phyloP scores from a whole-genome alignment of 2,888 invertebrate genomes.

The Caenorhabditis becei region DNA sequence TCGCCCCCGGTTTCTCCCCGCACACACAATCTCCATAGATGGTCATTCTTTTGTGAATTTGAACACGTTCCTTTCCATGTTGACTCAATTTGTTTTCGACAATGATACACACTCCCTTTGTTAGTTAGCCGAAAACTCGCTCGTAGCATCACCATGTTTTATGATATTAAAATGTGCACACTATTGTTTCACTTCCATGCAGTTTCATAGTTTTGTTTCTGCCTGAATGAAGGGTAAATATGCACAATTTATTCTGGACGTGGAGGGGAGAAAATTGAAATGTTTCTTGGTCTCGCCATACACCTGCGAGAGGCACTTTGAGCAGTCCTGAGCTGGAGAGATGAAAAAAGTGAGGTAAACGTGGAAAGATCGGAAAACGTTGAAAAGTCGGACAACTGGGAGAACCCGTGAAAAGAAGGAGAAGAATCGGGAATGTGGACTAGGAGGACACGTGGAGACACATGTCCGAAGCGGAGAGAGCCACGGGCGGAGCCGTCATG shows the following conservation, averaged over 20 bases:
- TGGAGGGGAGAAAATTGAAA: slow-evolving; percentile 9
- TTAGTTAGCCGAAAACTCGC: slow-evolving; percentile 5
- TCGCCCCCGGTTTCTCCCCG: not conserved
- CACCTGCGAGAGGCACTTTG: slow-evolving; percentile 19
- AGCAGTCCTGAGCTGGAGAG: slow-evolving; percentile 14
- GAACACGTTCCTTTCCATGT: slow-evolving; percentile 20
- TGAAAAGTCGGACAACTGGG: slow-evolving; percentile 17
- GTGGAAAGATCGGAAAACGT: slow-evolving; percentile 10
- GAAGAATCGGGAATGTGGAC: not conserved
- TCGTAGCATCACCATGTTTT: slow-evolving; percentile 13
- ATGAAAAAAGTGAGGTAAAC: slow-evolving; percentile 10
- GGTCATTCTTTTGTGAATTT: slow-evolving; percentile 22
- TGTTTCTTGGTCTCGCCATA: slow-evolving; percentile 4
- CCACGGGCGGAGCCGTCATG: slow-evolving; percentile 8
- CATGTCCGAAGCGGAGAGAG: slow-evolving; percentile 48
- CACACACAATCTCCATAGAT: not conserved
- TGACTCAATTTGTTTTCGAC: not conserved
- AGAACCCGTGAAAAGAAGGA: not conserved
- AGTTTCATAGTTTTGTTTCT: slow-evolving; percentile 4
- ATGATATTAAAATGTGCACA: slow-evolving; percentile 22
- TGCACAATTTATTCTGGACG: slow-evolving; percentile 17
- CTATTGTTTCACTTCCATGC: slow-evolving; percentile 1
- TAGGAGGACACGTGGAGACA: slow-evolving; percentile 47
- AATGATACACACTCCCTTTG: not conserved
- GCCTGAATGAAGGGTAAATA: no score